phyloP scores from a whole-genome alignment of 2,888 invertebrate species.

The Stenodera caucasica region DNA sequence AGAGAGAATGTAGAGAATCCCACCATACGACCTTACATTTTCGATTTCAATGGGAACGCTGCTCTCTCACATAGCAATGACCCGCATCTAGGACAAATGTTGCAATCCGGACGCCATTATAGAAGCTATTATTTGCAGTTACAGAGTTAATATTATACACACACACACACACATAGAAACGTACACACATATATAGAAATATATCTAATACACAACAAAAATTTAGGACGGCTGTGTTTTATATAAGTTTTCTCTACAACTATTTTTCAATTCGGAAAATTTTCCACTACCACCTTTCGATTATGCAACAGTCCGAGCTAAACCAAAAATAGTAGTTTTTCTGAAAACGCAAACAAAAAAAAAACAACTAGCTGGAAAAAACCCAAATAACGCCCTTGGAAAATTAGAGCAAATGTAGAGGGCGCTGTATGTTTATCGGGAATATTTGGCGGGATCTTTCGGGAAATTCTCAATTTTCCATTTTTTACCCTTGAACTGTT shows the following conservation, averaged over 20 bases:
- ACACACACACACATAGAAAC: background rate
- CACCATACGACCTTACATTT: constrained; percentile 53
- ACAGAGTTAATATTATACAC: constrained; percentile 42
- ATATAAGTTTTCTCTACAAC: constrained; percentile 19
- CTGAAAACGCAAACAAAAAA: too few species aligned
- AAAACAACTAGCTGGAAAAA: too few species aligned
- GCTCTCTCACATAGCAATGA: constrained; percentile 56
- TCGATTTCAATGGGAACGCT: constrained; percentile 55
- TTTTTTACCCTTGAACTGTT: background rate
- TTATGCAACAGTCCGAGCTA: too few species aligned
- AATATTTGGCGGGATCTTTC: too few species aligned
- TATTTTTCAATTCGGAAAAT: background rate
- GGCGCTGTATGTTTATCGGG: too few species aligned
- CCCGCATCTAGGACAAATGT: constrained; percentile 57
- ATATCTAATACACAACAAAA: constrained; percentile 18
- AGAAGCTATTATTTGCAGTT: constrained; percentile 38
- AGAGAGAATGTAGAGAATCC: constrained; percentile 42
- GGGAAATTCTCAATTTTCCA: background rate
- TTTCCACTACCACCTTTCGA: background rate
- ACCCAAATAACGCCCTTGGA: too few species aligned
- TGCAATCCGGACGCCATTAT: constrained; percentile 50
- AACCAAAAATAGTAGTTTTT: too few species aligned
- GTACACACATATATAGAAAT: background rate
- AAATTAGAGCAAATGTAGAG: too few species aligned
- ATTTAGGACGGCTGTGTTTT: constrained; percentile 28